A percentile compares a stretch with the other conserved stretches of the same genome.
phyloP scores from a whole-genome alignment of 1,140 invertebrate genomes.

The Formica exsecta region DNA sequence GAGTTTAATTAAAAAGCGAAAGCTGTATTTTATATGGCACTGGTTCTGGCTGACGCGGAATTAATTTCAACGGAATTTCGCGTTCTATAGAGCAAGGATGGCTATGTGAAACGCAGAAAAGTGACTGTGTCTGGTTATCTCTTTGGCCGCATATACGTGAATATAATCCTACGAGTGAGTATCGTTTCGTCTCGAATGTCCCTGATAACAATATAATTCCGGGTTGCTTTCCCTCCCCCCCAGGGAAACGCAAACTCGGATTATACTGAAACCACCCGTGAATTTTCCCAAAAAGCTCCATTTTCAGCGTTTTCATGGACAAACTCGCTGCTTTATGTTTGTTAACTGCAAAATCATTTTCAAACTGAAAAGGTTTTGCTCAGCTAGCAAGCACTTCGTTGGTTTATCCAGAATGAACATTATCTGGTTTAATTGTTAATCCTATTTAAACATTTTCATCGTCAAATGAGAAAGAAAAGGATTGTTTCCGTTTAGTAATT shows the following conservation, averaged over 20 bases:
- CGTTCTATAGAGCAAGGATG: not conserved
- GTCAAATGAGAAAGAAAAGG: not conserved
- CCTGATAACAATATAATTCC: slow-evolving; percentile 55
- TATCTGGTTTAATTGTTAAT: not conserved
- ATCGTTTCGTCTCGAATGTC: slow-evolving; percentile 44
- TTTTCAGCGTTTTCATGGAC: slow-evolving; percentile 24
- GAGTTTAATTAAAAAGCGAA: slow-evolving; percentile 1
- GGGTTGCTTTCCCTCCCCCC: not conserved
- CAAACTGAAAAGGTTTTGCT: not conserved
- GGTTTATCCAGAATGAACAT: not conserved
- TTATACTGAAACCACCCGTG: slow-evolving; percentile 28
- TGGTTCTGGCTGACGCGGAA: not conserved
- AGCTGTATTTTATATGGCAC: not conserved
- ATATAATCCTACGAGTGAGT: slow-evolving; percentile 40
- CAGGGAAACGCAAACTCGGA: slow-evolving; percentile 16
- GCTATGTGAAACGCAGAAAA: slow-evolving; percentile 25
- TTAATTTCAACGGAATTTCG: slow-evolving; percentile 44
- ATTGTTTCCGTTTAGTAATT: not conserved
- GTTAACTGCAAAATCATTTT: slow-evolving; percentile 43
- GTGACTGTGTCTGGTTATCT: slow-evolving; percentile 23
- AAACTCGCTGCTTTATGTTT: slow-evolving; percentile 2
- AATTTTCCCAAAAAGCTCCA: slow-evolving; percentile 22
- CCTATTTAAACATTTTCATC: not conserved
- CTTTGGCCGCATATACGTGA: slow-evolving; percentile 12
- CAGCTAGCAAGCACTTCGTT: not conserved